Conservation (phyloP, 2,797 vertebrate species). For the Hypotaenidia okinawae region DNA sequence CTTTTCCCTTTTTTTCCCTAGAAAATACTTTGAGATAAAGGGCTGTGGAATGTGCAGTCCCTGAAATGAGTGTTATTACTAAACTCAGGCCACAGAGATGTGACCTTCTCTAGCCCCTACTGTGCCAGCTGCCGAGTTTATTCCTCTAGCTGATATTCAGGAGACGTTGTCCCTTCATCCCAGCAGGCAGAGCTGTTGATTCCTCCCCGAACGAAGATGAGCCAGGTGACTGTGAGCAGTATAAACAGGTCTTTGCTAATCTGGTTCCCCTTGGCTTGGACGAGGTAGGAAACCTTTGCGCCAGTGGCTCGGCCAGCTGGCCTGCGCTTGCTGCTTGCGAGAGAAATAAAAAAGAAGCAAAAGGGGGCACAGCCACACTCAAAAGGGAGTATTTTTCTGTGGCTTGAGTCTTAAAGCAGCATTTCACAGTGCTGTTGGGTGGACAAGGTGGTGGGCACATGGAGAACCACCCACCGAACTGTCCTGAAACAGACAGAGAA, state of each 20-base stretch:
- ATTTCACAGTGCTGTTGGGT: not conserved
- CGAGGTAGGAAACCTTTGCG: not conserved
- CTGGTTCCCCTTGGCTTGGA: not conserved
- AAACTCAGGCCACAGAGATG: not conserved
- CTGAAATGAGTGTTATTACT: not conserved
- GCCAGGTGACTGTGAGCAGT: not conserved
- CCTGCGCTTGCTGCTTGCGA: not conserved
- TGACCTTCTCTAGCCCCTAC: not conserved
- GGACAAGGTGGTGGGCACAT: not conserved
- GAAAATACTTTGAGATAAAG: not conserved
- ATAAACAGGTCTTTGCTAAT: not conserved
- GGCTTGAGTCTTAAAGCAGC: not conserved
- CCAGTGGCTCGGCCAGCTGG: not conserved
- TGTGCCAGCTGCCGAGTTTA: not conserved
- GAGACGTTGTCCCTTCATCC: not conserved
- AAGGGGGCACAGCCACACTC: not conserved
- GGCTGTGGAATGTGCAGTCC: not conserved
- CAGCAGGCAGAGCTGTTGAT: not conserved
- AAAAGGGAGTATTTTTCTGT: not conserved
- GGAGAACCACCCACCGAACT: not conserved
- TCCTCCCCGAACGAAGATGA: not conserved
- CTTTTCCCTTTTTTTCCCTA: not conserved
- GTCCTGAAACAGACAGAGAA: not conserved
- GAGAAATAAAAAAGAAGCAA: not conserved
- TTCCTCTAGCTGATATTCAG: not conserved